These are phyloP conservation scores for Prolemur simus DNA, from an alignment of 2,113 vertebrate genomes.

Conservation along the genomic window DNA sequence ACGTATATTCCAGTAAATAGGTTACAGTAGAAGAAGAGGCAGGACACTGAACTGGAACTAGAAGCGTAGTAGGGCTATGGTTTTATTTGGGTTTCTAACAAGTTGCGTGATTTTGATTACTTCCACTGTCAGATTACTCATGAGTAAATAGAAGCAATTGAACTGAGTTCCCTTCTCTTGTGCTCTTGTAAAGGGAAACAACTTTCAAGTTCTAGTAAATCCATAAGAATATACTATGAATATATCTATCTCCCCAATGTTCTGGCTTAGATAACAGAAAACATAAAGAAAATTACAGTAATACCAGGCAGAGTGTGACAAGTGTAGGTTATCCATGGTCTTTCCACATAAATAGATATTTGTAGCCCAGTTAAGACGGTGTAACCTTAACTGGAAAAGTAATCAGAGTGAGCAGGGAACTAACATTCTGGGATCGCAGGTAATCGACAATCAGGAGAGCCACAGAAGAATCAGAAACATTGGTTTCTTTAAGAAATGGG, in stretches of 20 bases:
- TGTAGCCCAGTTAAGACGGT: not conserved
- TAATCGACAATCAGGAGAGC: not conserved
- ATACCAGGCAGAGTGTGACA: not conserved
- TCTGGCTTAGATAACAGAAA: not conserved
- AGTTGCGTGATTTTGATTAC: not conserved
- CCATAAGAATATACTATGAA: not conserved
- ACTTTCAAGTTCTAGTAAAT: not conserved
- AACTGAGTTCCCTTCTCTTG: not conserved
- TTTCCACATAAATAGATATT: not conserved
- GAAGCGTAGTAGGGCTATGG: not conserved
- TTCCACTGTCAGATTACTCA: not conserved
- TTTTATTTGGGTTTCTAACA: constrained; percentile 21
- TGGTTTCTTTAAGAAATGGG: not conserved
- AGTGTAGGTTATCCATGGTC: not conserved
- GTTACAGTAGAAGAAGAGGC: not conserved
- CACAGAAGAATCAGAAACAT: not conserved
- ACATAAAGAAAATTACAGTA: not conserved
- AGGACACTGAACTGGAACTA: not conserved
- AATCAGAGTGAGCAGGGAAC: not conserved
- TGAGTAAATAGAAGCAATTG: not conserved
- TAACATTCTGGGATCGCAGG: not conserved
- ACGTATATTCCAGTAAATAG: not conserved
- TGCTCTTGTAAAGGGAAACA: not conserved
- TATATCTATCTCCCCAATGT: not conserved
- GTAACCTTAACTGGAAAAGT: not conserved